phyloP scores from a whole-genome alignment of 1,140 invertebrate species.

The Drosophila ironensis region DNA sequence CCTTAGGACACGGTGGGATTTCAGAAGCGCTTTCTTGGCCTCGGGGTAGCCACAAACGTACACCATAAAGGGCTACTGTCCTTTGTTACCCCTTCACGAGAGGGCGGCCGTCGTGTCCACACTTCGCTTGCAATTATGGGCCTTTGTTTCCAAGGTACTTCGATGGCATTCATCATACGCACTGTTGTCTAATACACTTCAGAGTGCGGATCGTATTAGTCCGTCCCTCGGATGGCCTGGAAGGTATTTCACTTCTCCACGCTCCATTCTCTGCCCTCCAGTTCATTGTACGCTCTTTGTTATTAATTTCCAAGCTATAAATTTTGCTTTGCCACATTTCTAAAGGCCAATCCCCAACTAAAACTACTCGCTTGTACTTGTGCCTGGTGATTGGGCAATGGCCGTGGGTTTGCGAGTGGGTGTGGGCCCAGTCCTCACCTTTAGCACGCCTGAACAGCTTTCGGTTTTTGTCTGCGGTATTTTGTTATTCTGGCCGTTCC shows the following conservation, averaged over 20 bases:
- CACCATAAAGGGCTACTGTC: constrained; percentile 1
- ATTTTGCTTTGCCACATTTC: constrained; percentile 79
- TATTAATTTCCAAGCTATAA: constrained; percentile 80
- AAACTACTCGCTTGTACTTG: constrained; percentile 48
- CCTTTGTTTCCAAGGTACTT: constrained; percentile 33
- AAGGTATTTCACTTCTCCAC: constrained; percentile 17
- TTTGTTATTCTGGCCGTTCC: constrained; percentile 66
- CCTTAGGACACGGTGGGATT: neutral
- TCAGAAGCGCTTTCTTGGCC: neutral
- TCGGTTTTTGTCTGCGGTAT: constrained; percentile 59
- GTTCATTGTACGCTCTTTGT: constrained; percentile 73
- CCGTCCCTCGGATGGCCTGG: constrained; percentile 9
- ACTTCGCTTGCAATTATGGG: constrained; percentile 18
- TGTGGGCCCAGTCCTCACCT: constrained; percentile 43
- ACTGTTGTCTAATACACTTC: constrained; percentile 43
- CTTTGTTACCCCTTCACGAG: neutral
- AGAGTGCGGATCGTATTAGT: constrained; percentile 43
- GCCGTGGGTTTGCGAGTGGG: neutral
- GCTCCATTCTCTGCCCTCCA: constrained; percentile 24
- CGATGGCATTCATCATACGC: constrained; percentile 47
- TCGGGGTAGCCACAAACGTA: constrained; percentile 7
- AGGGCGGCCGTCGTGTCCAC: neutral
- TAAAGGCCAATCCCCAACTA: constrained; percentile 57
- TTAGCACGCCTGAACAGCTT: constrained; percentile 68
- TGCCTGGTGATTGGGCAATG: neutral